Conservation (phyloP, 2,113 vertebrate species). For the Calyptomena viridis region DNA sequence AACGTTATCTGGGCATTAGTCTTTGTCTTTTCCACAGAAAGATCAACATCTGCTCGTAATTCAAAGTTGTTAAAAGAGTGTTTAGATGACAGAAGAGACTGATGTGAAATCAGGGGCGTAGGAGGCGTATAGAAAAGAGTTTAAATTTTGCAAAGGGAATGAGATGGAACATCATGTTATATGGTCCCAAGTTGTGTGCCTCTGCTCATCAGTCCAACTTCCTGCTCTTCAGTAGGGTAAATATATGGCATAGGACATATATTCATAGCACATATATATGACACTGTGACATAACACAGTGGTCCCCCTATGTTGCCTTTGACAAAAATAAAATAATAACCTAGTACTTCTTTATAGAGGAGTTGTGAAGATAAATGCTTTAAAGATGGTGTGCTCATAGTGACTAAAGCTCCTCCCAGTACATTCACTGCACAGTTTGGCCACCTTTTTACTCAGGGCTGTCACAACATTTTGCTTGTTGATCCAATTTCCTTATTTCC, state of each 20-base stretch:
- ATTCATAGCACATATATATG: neutral
- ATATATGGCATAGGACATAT: neutral
- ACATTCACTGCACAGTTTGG: neutral
- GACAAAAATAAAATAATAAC: neutral
- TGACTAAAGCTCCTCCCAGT: neutral
- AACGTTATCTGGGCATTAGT: neutral
- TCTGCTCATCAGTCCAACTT: neutral
- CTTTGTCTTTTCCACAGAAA: neutral
- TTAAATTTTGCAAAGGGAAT: neutral
- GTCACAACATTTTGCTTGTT: neutral
- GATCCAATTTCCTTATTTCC: neutral
- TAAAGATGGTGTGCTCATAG: neutral
- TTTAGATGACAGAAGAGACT: neutral
- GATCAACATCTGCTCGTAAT: neutral
- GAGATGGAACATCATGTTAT: fast-evolving
- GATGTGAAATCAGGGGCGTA: neutral
- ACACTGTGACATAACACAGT: neutral
- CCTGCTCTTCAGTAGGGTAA: neutral
- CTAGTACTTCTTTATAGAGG: neutral
- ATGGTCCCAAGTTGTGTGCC: neutral
- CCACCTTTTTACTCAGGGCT: neutral
- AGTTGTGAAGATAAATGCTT: neutral
- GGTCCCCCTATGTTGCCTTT: neutral
- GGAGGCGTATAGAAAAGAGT: neutral
- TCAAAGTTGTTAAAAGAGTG: neutral